phyloP scores from a whole-genome alignment of 2,113 vertebrate species.

The Hipposideros armiger region DNA sequence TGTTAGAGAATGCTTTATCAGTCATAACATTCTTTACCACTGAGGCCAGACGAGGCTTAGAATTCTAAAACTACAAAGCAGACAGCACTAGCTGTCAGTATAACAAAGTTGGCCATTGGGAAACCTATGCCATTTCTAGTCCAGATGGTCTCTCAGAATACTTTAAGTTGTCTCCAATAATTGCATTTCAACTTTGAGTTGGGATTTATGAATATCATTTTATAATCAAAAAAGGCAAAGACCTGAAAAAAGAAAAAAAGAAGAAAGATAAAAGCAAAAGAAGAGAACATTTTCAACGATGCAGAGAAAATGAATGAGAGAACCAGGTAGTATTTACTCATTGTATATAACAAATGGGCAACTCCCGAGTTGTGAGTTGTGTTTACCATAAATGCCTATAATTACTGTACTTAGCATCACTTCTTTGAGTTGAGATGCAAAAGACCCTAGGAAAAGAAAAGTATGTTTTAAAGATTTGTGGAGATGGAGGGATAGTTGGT shows the following conservation, averaged over 20 bases:
- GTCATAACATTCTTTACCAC: neutral
- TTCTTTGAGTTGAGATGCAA: slow-evolving; percentile 10
- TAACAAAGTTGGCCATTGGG: neutral
- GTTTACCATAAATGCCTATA: neutral
- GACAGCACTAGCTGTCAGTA: neutral
- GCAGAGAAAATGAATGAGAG: neutral
- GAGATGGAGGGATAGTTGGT: neutral
- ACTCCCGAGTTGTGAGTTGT: neutral
- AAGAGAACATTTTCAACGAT: neutral
- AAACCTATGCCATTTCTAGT: slow-evolving; percentile 32
- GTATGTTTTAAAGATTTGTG: neutral
- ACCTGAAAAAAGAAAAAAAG: neutral
- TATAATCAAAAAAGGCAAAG: neutral
- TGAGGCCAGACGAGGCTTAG: neutral
- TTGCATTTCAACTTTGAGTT: neutral
- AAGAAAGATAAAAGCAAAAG: neutral
- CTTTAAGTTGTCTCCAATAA: neutral
- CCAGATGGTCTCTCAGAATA: neutral
- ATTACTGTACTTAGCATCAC: neutral
- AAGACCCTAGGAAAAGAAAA: slow-evolving; percentile 37
- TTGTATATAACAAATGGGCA: neutral
- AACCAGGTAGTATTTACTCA: neutral
- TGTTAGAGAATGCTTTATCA: neutral
- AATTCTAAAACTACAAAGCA: neutral
- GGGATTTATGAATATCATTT: neutral